Evolutionary conservation across 2,888 invertebrate species (phyloP).

Genomic region (Penaeus monodon): DNA sequence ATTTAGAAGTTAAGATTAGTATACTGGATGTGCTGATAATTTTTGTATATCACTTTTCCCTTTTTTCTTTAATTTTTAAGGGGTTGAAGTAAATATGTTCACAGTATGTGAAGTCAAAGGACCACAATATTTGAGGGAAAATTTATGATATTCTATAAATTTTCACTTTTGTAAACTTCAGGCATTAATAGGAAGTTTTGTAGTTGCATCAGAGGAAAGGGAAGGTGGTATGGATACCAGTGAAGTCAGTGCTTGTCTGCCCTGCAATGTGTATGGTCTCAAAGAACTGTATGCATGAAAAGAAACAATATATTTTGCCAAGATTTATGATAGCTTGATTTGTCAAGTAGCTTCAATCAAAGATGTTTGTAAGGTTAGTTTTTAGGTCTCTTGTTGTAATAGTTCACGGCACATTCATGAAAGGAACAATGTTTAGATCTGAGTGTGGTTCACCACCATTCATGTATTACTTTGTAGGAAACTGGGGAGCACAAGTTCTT

Average conservation of each 20-base stretch:
- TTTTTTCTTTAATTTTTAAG: no score
- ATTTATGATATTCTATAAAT: constrained; percentile 12
- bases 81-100: no score
- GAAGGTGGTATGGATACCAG: neutral
- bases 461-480: neutral
- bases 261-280: neutral
- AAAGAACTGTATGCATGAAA: constrained; percentile 12
- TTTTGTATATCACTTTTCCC: constrained; percentile 38
- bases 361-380: constrained; percentile 35
- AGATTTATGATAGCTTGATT: neutral
- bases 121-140: no score
- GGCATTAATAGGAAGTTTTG: constrained; percentile 48
- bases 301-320: constrained; percentile 29
- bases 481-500: constrained; percentile 1
- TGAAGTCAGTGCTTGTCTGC: neutral
- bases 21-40: constrained; percentile 49
- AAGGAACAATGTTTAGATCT: constrained; percentile 1
- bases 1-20: constrained; percentile 50
- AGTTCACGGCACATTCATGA: constrained; percentile 34
- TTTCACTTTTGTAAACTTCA: constrained; percentile 53
- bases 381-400: constrained; percentile 20
- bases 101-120: no score
- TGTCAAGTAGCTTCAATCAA: constrained; percentile 35
- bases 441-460: constrained; percentile 1
- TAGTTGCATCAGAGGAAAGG: constrained; percentile 33